Evolutionary conservation across 2,888 invertebrate genomes (phyloP).

Genomic region (Drosophila niveifrons): DNA sequence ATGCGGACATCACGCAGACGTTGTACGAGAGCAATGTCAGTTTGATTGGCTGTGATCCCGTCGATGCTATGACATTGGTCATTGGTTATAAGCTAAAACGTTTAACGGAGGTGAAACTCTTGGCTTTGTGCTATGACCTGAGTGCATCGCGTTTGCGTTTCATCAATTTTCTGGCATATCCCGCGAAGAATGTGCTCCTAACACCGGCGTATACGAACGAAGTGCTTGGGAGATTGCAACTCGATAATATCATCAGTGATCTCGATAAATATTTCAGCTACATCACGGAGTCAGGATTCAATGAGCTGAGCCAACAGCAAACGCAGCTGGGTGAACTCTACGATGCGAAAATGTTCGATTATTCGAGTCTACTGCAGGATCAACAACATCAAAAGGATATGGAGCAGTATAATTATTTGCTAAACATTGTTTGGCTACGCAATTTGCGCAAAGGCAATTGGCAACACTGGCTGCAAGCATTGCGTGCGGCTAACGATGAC

Average conservation of each 20-base stretch:
- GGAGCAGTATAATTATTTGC: conserved; percentile 12
- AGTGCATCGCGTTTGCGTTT: conserved; percentile 22
- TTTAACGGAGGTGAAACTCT: conserved; percentile 25
- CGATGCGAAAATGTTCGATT: conserved; percentile 19
- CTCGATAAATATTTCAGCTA: conserved; percentile 30
- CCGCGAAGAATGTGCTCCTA: conserved; percentile 24
- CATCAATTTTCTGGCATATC: conserved; percentile 33
- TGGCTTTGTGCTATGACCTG: conserved; percentile 52
- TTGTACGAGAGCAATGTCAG: conserved; percentile 46
- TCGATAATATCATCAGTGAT: conserved; percentile 35
- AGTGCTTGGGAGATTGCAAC: conserved; percentile 22
- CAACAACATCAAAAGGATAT: conserved; percentile 1
- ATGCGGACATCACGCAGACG: background rate
- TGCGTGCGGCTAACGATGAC: conserved; percentile 7
- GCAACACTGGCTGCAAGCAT: conserved; percentile 36
- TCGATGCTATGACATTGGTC: conserved; percentile 41
- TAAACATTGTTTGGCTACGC: conserved; percentile 47
- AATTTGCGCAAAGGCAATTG: conserved; percentile 48
- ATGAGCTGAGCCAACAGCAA: background rate
- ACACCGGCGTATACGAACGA: background rate
- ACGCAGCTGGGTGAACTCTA: conserved; percentile 21
- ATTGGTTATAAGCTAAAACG: conserved; percentile 29
- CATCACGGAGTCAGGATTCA: conserved; percentile 11
- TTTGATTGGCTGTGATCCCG: conserved; percentile 32
- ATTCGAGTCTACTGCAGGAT: conserved; percentile 47